Percentiles rank a stretch among this genome's conserved stretches.
Conservation (phyloP, 1,140 invertebrate species). For the Psix sp. region DNA sequence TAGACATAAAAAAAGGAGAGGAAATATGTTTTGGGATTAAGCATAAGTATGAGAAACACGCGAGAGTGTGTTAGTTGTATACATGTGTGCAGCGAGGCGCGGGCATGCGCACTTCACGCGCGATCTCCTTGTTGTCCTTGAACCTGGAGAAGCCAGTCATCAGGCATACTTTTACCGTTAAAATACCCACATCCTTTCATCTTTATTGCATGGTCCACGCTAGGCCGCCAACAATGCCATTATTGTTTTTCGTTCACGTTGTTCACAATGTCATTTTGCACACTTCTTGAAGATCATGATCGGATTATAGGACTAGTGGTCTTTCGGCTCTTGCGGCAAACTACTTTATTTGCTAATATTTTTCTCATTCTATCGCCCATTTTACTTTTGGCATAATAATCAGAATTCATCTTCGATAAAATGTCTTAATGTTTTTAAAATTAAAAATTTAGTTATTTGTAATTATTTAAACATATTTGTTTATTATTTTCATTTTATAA, state of each 20-base stretch:
- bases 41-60: not conserved
- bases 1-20: too few relatives aligned
- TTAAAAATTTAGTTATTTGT: too few relatives aligned
- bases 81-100: conserved; percentile 24
- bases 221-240: conserved; percentile 48
- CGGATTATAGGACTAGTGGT: conserved; percentile 29
- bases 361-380: too few relatives aligned
- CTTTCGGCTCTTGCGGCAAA: conserved; percentile 1
- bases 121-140: conserved; percentile 66
- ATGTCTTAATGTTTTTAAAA: too few relatives aligned
- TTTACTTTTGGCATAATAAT: too few relatives aligned
- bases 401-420: too few relatives aligned
- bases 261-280: conserved; percentile 48
- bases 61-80: conserved; percentile 7
- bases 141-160: conserved; percentile 64
- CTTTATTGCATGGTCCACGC: conserved; percentile 64
- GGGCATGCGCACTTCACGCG: conserved; percentile 35
- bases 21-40: not conserved
- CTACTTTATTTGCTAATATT: too few relatives aligned
- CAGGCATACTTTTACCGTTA: conserved; percentile 75
- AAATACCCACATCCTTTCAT: conserved; percentile 72
- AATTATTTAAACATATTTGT: too few relatives aligned
- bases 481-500: too few relatives aligned
- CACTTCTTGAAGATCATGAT: conserved; percentile 38
- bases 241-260: conserved; percentile 52